Percentiles rank a stretch among this genome's conserved stretches.
Conservation (phyloP, 2,888 invertebrate genomes). For the Chrysotoxum bicinctum region DNA sequence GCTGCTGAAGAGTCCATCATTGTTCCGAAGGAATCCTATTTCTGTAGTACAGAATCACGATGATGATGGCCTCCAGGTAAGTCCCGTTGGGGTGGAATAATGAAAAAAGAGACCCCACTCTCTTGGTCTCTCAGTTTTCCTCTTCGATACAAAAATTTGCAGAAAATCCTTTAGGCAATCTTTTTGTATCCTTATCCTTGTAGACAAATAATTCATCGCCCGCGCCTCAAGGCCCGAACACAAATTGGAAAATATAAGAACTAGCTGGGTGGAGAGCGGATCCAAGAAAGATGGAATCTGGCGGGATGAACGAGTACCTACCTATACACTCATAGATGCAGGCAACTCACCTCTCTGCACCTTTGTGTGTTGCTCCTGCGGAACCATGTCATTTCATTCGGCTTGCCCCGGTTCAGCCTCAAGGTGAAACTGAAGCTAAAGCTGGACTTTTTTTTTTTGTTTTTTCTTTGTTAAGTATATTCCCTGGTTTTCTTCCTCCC, state of each 20-base stretch:
- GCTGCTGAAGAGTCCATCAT: constrained; percentile 56
- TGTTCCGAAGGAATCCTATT: constrained; percentile 67
- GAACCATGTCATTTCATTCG: constrained; percentile 68
- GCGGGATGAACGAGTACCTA: constrained; percentile 2
- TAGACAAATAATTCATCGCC: constrained; percentile 76
- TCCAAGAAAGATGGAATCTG: constrained; percentile 60
- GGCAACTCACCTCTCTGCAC: constrained; percentile 61
- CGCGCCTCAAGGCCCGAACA: constrained; percentile 73
- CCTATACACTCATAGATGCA: constrained; percentile 38
- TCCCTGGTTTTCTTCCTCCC: constrained; percentile 20
- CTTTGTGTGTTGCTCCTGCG: constrained; percentile 55
- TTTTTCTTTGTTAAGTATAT: constrained; percentile 21
- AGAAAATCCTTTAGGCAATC: constrained; percentile 69
- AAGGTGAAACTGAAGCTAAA: constrained; percentile 66
- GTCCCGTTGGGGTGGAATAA: constrained; percentile 68
- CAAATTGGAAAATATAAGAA: constrained; percentile 76
- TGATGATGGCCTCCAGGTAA: constrained; percentile 65
- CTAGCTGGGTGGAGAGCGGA: constrained; percentile 74
- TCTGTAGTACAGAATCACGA: constrained; percentile 58
- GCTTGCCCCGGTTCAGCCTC: constrained; percentile 63
- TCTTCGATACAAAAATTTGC: constrained; percentile 55
- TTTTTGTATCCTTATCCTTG: constrained; percentile 73
- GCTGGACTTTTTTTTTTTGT: constrained; percentile 45
- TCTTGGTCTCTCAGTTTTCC: constrained; percentile 27
- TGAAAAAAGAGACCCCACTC: constrained; percentile 57